Conservation (phyloP, 53 echinoderm and acorn worm genomes). For the Antedon mediterranea region DNA sequence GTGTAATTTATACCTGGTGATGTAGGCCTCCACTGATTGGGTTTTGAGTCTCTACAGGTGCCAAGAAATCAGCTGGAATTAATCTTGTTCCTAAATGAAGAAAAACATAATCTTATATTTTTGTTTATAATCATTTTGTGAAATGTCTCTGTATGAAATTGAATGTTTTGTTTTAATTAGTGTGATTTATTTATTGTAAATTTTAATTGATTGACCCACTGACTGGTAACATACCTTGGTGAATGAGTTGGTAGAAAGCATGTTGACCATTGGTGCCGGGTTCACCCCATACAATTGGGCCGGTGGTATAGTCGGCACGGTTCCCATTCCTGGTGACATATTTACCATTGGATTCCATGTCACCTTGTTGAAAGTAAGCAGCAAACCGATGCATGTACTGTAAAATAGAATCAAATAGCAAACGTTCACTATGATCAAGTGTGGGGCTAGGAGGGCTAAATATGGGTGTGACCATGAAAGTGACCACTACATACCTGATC, state of each 20-base stretch:
- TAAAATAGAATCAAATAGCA: constrained; percentile 1
- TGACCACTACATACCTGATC: constrained; percentile 54
- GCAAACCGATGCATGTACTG: constrained; percentile 97
- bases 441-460: no score
- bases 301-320: constrained; percentile 62
- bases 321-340: constrained; percentile 66
- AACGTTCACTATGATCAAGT: no score
- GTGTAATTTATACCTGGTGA: constrained; percentile 85
- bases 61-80: constrained; percentile 84
- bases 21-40: constrained; percentile 65
- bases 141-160: not conserved
- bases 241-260: constrained; percentile 96
- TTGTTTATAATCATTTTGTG: no score
- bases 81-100: constrained; percentile 65
- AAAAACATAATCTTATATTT: no score
- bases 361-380: constrained; percentile 99
- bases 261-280: constrained; percentile 98
- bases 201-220: no score
- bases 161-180: not conserved
- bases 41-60: constrained; percentile 78
- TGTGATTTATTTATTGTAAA: no score
- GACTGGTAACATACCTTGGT: constrained; percentile 36
- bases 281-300: constrained; percentile 93
- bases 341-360: constrained; percentile 97
- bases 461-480: no score